Percentiles rank a stretch among this genome's conserved stretches.
Evolutionary conservation across 2,113 vertebrate genomes (phyloP).

Genomic region (Microcebus griseorufus): DNA sequence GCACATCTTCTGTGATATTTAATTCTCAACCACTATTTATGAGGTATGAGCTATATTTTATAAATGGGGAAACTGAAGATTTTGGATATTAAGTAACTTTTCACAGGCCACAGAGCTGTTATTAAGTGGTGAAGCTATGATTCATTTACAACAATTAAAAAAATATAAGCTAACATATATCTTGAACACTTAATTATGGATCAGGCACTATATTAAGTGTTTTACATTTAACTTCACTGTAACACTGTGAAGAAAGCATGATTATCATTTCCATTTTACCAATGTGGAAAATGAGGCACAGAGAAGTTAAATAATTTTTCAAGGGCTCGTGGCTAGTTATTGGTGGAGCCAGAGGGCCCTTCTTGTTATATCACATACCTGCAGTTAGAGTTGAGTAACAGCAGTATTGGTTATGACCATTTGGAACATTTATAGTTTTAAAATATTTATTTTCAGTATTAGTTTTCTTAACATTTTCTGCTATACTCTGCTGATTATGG

Average conservation of each 20-base stretch:
- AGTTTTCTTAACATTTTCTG: constrained; percentile 12
- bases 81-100: background rate
- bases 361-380: background rate
- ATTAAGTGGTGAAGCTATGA: background rate
- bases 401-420: background rate
- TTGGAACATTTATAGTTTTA: background rate
- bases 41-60: background rate
- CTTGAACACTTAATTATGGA: background rate
- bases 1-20: background rate
- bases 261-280: constrained; percentile 20
- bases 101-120: background rate
- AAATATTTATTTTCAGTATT: background rate
- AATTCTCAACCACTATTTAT: background rate
- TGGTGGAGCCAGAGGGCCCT: background rate
- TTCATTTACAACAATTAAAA: constrained; percentile 23
- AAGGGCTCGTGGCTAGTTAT: background rate
- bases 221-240: background rate
- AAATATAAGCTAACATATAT: background rate
- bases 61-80: constrained; percentile 15
- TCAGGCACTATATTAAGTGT: background rate
- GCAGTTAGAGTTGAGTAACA: background rate
- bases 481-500: background rate
- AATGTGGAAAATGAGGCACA: background rate
- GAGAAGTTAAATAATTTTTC: background rate
- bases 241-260: background rate